Evolutionary conservation across 2,888 invertebrate genomes (phyloP), one percentile per base, ranked within the genome.

Genomic region (Gryllus longicercus): DNA sequence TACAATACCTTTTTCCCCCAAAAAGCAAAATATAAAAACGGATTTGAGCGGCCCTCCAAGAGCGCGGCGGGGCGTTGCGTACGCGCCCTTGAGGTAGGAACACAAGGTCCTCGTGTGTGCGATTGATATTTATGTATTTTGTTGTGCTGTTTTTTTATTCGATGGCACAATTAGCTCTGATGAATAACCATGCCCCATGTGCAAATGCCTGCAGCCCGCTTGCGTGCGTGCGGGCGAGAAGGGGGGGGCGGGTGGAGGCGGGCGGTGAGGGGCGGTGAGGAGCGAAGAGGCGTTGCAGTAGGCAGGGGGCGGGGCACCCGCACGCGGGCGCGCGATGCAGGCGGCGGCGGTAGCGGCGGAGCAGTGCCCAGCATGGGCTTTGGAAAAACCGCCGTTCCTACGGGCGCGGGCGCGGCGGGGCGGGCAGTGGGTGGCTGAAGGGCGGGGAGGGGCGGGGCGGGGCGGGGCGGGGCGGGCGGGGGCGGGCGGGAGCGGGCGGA

Each of bases 71-170:
- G 63, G 63, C 14, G 63, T 63, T 63, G 63, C 63, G n/a, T n/a
- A n/a, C 63, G 14, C 63, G n/a, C n/a, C 63, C 63, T 63, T 63
- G 63, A 63, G 63, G 63, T 63, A 63, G 63, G 63, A 63, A 63
- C 63, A 63, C 63, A 63, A 63, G 63, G 63, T 63, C 63, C 63
- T 63, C 63, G 63, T 63, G 63, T 63, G n/a, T 63, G 63, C 63
- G 63, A 63, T 63, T 14, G 16, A 63, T 63, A 63, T 63, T 63
- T 63, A 63, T 63, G 63, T 63, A 63, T 63, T 63, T 63, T 63
- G 63, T 63, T 63, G 14, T n/a, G 63, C 63, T 18, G 63, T 63
- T 63, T 63, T 63, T 63, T 63, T 63, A 63, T 63, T 63, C 63
- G 63, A 14, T 63, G n/a, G 63, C 63, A 63, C 63, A 63, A 63